phyloP scores from a whole-genome alignment of 2,113 vertebrate species.

The Maccullochella peelii region DNA sequence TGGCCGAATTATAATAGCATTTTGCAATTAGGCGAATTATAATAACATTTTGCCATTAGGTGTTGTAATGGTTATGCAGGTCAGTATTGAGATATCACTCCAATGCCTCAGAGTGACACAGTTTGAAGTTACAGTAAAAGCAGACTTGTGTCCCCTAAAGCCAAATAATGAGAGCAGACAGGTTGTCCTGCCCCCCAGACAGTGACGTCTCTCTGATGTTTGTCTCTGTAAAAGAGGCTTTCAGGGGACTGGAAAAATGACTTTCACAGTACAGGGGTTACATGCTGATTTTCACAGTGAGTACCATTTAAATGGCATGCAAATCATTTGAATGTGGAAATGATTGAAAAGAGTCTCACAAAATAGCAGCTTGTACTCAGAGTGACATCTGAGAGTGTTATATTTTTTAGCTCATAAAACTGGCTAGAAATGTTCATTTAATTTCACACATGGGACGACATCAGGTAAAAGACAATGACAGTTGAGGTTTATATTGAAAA shows the following conservation, averaged over 20 bases:
- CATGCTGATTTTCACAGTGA: constrained; percentile 19
- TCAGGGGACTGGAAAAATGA: constrained; percentile 12
- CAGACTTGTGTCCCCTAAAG: constrained; percentile 29
- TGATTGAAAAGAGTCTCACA: neutral
- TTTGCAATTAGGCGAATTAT: constrained; percentile 22
- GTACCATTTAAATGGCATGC: constrained; percentile 1
- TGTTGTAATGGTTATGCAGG: constrained; percentile 3
- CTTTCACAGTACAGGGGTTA: constrained; percentile 17
- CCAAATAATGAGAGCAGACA: constrained; percentile 18
- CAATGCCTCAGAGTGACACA: constrained; percentile 11
- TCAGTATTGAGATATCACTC: constrained; percentile 15
- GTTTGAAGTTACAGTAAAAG: constrained; percentile 18
- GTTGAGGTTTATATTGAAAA: neutral
- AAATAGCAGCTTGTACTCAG: neutral
- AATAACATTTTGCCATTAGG: constrained; percentile 2
- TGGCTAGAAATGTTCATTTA: neutral
- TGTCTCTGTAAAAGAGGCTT: constrained; percentile 25
- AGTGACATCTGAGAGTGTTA: neutral
- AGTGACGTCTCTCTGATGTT: constrained; percentile 31
- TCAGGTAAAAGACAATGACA: neutral
- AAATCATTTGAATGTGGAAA: constrained; percentile 7
- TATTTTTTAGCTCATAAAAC: neutral
- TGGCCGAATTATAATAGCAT: no score
- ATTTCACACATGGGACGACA: neutral
- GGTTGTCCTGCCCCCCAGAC: constrained; percentile 16